A percentile compares a stretch with the other conserved stretches of the same genome.
phyloP scores from a whole-genome alignment of 1,140 invertebrate species.

The Caenorhabditis latens region DNA sequence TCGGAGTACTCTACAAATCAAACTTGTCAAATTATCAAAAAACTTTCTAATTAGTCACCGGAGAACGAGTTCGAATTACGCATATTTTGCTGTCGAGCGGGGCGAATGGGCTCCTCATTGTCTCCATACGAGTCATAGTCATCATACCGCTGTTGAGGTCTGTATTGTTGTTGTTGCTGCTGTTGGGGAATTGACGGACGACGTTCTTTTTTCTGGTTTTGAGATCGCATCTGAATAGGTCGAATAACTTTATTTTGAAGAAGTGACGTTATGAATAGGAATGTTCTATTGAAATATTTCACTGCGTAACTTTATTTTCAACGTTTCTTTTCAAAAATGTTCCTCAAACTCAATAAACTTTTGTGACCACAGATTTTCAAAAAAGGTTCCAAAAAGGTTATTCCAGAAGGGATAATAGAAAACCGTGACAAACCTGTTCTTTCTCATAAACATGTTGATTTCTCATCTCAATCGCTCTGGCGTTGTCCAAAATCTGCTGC shows the following conservation, averaged over 20 bases:
- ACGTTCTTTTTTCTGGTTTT: slow-evolving; percentile 26
- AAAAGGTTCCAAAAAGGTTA: neutral
- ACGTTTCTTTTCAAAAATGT: neutral
- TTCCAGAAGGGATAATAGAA: neutral
- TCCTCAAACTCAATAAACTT: neutral
- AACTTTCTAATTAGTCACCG: neutral
- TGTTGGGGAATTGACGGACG: neutral
- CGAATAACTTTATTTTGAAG: neutral
- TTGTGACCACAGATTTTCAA: neutral
- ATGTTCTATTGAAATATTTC: neutral
- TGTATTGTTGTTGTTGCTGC: neutral
- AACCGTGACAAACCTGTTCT: neutral
- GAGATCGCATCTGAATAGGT: slow-evolving; percentile 5
- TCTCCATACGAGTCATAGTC: slow-evolving; percentile 8
- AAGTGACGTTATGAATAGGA: neutral
- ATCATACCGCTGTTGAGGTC: neutral
- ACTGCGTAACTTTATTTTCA: neutral
- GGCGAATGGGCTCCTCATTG: slow-evolving; percentile 19
- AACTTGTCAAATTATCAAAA: neutral
- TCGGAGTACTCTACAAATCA: slow-evolving; percentile 12
- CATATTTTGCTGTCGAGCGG: neutral
- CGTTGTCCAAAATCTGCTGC: slow-evolving; percentile 38
- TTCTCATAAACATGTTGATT: slow-evolving; percentile 47
- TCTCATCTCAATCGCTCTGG: slow-evolving; percentile 46
- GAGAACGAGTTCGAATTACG: slow-evolving; percentile 25